phyloP scores from a whole-genome alignment of 2,113 vertebrate species.

The Neolamprologus sp. region DNA sequence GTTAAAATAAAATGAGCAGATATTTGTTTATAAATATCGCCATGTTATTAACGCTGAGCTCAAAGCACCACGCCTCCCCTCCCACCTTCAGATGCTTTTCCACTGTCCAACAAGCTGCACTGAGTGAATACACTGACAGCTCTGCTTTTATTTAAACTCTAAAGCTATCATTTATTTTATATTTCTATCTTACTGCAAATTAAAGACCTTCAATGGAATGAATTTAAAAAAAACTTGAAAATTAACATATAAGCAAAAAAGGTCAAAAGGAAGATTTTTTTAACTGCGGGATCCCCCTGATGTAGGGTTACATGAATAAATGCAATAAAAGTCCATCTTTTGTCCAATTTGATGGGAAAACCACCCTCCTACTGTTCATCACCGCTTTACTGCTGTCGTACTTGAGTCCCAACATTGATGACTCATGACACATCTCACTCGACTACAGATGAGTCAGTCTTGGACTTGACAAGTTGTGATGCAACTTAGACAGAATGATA shows the following conservation, averaged over 20 bases:
- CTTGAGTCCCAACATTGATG: constrained; percentile 43
- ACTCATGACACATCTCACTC: constrained; percentile 53
- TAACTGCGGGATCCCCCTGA: not conserved
- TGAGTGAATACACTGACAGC: not conserved
- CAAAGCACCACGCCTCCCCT: not conserved
- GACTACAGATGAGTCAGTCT: constrained; percentile 42
- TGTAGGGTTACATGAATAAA: not conserved
- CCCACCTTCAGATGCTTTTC: not conserved
- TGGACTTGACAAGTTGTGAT: constrained; percentile 40
- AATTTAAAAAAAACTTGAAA: not conserved
- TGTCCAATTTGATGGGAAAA: constrained; percentile 14
- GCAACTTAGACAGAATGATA: constrained; percentile 21
- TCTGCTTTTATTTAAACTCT: not conserved
- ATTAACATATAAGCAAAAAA: not conserved
- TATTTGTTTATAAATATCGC: not conserved
- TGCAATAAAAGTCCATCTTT: not conserved
- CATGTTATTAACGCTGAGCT: not conserved
- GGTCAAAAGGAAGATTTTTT: not conserved
- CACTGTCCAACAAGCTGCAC: not conserved
- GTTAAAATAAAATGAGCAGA: not conserved
- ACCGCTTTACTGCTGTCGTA: not conserved
- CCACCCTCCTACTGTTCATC: constrained; percentile 13
- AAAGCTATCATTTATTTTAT: not conserved
- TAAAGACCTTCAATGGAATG: not conserved
- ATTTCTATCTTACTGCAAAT: not conserved